These are phyloP conservation scores for Gadopsis bispinosus DNA, from an alignment of 2,797 vertebrate species.

Conservation along the genomic window DNA sequence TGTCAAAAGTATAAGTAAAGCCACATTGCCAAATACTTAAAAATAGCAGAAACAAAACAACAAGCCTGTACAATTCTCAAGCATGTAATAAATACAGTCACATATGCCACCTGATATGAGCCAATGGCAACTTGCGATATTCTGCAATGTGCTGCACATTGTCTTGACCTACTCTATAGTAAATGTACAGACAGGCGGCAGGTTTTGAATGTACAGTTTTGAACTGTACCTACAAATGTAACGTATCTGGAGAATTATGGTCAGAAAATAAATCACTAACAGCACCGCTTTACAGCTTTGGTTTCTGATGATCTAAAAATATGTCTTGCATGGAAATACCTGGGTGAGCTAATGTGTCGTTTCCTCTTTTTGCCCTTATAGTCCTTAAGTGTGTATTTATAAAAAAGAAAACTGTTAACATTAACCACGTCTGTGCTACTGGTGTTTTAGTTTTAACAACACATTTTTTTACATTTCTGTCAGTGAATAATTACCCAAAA, in stretches of 20 bases:
- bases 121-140: not conserved
- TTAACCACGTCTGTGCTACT: not conserved
- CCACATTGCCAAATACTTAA: not conserved
- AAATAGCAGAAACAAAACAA: not conserved
- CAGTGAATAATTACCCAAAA: not conserved
- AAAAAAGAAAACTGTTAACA: not conserved
- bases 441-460: not conserved
- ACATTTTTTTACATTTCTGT: not conserved
- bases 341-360: not conserved
- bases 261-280: not conserved
- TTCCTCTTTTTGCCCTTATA: constrained; percentile 13
- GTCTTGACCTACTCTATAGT: not conserved
- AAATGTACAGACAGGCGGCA: not conserved
- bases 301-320: constrained; percentile 29
- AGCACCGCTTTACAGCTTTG: not conserved
- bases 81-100: not conserved
- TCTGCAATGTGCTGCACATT: not conserved
- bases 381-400: constrained; percentile 9
- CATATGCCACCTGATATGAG: not conserved
- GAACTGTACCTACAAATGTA: not conserved
- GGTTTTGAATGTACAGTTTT: not conserved
- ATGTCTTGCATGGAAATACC: not conserved
- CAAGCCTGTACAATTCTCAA: not conserved
- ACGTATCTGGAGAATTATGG: not conserved
- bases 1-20: not conserved